Percentiles rank a stretch among this genome's conserved stretches.
phyloP scores from a whole-genome alignment of 2,797 vertebrate species.

The Labeo calbasu region DNA sequence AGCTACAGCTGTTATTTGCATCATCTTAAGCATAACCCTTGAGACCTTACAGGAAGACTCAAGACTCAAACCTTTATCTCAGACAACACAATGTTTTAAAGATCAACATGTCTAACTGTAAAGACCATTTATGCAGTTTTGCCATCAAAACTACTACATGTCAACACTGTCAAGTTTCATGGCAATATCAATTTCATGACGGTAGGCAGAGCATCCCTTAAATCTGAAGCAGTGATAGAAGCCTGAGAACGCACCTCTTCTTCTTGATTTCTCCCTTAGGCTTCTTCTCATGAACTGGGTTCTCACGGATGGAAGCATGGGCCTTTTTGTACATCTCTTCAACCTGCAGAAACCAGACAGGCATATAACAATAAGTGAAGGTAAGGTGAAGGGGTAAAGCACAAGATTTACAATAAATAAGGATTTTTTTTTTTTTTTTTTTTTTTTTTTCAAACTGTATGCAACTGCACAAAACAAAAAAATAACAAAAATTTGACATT shows the following conservation, averaged over 20 bases:
- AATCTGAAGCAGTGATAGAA: not conserved
- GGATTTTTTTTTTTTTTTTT: no score
- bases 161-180: not conserved
- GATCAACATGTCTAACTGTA: not conserved
- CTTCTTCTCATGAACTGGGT: conserved; percentile 97
- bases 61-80: not conserved
- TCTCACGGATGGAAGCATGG: conserved; percentile 89
- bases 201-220: not conserved
- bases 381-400: not conserved
- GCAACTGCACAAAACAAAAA: not conserved
- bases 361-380: not conserved
- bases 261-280: conserved; percentile 95
- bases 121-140: not conserved
- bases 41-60: not conserved
- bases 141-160: not conserved
- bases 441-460: not conserved
- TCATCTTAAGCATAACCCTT: not conserved
- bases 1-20: not conserved
- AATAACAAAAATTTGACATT: not conserved
- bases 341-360: conserved; percentile 76
- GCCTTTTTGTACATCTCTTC: conserved; percentile 97
- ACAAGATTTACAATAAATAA: not conserved
- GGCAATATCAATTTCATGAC: not conserved
- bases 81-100: not conserved
- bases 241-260: conserved; percentile 85